Evolutionary conservation across 2,113 vertebrate species (phyloP), one percentile per base, ranked within the genome.

Genomic region (Cyphomyrus discorhynchus): DNA sequence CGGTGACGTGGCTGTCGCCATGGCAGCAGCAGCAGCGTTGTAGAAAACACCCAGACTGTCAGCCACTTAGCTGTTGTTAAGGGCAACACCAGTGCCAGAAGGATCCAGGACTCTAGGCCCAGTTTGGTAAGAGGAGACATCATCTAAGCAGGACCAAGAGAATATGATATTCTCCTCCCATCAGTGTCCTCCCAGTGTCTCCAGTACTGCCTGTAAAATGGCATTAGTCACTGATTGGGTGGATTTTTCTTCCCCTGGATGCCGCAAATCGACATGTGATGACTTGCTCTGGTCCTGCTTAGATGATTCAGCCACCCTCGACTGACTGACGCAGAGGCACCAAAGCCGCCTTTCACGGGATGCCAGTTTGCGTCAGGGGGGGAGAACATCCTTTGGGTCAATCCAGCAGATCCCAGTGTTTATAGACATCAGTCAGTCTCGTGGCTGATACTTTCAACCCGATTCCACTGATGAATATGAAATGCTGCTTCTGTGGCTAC

Each of bases 1-100:
- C 89, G 5, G 50, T 95, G 95, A 95, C 94, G 93, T 92, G 94
- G 91, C 91, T 86, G 93, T 95, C 91, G 89, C 94, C 77, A 47
- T 88, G 50, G 93, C 47, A 91, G 39, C 45, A 52, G 39, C 45
- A 49, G n/a, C 4, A 10, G 87, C 87, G 50, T 3, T 84, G 90
- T 90, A 91, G 91, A 92, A 95, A 95, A 95, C 94, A 95, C 93
- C 93, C 92, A 90, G 89, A 17, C 74, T 74, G 31, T 62, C 80
- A 58, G 58, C 19, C 24, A 4, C 19, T 86, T 62, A 42, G 82
- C 56, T 53, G 21, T 24, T 45, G 24, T 52, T 85, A 82, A 83
- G 88, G 35, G 27, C 39, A 58, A 52, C 50, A 15, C 49, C 77
- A 17, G 35, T 50, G 31, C 66, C 42, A 11, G 45, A 50, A 11